Base-by-base conservation (phyloP, 1,140 invertebrate species). In the Ectropis grisescens region DNA sequence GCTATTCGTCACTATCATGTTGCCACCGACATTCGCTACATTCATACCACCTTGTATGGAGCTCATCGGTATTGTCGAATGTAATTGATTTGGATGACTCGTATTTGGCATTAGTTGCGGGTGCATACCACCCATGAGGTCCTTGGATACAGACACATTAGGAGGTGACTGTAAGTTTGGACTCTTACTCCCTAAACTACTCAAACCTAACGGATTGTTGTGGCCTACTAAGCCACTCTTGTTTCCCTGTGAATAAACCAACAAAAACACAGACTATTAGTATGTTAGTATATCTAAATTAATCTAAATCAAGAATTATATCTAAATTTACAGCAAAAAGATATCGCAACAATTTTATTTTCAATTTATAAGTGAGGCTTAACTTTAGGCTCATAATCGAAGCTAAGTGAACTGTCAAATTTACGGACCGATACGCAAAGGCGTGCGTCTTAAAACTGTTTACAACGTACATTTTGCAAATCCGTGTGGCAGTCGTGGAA, bases 161-260 rank as follows among this genome's bases (percentile, higher is more conserved):
- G 91, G 91, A 29, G 91, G 91, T 26, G 91, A 93, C 71, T 93
- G 92, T 67, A 94, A 82, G 57, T 90, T 93, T 28, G 90, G 89
- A 71, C 90, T 92, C 60, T 92, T 93, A 70, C 85, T 93, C 41
- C 90, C 90, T 61, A 92, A 82, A 48, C 87, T 87, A 61, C 87
- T 89, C 61, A 88, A 85, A 29, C 86, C 84, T 84, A 91, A 86
- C 11, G 87, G 67, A 51, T 78, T 87, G 49, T 89, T 80, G 41
- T 91, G 91, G 42, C 87, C 83, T 31, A 91, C 88, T 80, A 92
- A 84, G 50, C 83, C 84, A 68, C 83, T 83, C 69, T 93, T 91
- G 58, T 89, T 91, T 40, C 88, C 87, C 88, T 92, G 83, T 78
- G 40, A 79, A 74, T 68, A 76, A 59, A 75, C 69, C 70, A 69